Evolutionary conservation across 2,113 vertebrate genomes (phyloP), one percentile per base, ranked within the genome.

Genomic region (Xiphorhynchus elegans): DNA sequence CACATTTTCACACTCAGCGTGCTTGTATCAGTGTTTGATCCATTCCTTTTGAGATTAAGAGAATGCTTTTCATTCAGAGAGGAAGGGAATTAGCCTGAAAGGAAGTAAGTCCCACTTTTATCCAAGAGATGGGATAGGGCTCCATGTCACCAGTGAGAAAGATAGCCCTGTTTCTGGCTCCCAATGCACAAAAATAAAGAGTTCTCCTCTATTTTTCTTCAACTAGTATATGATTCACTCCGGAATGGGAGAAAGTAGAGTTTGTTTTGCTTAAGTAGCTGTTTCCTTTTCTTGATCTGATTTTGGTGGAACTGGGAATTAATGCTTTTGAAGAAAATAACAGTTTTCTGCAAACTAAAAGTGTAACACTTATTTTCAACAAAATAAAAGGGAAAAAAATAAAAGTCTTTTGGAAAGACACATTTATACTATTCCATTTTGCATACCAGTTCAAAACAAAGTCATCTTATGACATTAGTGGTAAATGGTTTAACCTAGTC

Each of bases 371-470:
- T 77, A 66, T 68, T 87, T 76, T 17, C 56, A 50, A 28, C 5
- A 7, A 20, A 56, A 77, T n/a, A 72, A 58, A n/a, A 33, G 1
- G 31, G 4, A 1, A 4, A 15, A 31, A 49, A 28, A 19, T 46
- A 76, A 59, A 64, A 49, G 6, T 26, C 35, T 77, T 87, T 63
- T 83, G 39, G 50, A 93, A 95, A 62, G 13, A 82, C 13, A 67
- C 3, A 24, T 67, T 56, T 84, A 18, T 52, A 59, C 20, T 39
- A 59, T 50, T 37, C 13, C 25, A 49, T 86, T 92, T 89, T 68
- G 40, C 49, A 70, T 53, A 89, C 17, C 13, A 69, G n/a, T 62
- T 24, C 42, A 93, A 97, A 93, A 88, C 64, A 91, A 88, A 93
- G 67, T 81, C 42, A 78, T 70, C 55, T 70, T 52, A 78, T 60